Evolutionary conservation across 1,140 invertebrate species (phyloP).

Genomic region (Bombus superbus): DNA sequence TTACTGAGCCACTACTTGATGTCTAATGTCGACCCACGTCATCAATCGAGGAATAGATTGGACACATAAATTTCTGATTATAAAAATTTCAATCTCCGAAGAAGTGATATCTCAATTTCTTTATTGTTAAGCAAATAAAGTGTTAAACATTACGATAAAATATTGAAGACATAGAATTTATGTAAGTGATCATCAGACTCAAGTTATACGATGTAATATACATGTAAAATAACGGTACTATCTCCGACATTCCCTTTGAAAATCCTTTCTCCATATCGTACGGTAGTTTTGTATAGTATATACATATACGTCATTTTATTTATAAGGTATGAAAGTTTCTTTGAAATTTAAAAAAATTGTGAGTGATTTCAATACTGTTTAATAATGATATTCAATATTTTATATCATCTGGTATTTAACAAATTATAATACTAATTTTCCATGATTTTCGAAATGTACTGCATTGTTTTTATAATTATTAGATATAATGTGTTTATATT

Average conservation of each 20-base stretch:
- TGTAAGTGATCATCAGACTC: not conserved
- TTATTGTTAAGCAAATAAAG: not conserved
- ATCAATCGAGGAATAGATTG: slow-evolving; percentile 19
- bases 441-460: not conserved
- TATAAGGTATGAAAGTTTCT: not conserved
- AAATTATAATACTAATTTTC: not conserved
- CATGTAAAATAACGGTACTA: slow-evolving; percentile 57
- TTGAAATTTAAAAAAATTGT: not conserved
- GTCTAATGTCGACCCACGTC: slow-evolving; percentile 21
- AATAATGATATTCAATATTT: not conserved
- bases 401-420: not conserved
- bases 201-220: slow-evolving; percentile 35
- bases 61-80: not conserved
- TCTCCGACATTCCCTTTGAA: slow-evolving; percentile 3
- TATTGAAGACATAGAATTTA: not conserved
- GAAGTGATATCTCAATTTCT: not conserved
- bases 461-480: not conserved
- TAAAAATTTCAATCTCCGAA: slow-evolving; percentile 1
- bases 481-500: not conserved
- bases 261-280: slow-evolving; percentile 33
- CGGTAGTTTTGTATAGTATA: slow-evolving; percentile 1
- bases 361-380: not conserved
- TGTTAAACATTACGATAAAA: not conserved
- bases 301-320: not conserved
- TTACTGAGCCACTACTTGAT: not conserved